Evolutionary conservation across 1,140 invertebrate species (phyloP), one percentile per base, ranked within the genome.

Genomic region (Achroia grisella): DNA sequence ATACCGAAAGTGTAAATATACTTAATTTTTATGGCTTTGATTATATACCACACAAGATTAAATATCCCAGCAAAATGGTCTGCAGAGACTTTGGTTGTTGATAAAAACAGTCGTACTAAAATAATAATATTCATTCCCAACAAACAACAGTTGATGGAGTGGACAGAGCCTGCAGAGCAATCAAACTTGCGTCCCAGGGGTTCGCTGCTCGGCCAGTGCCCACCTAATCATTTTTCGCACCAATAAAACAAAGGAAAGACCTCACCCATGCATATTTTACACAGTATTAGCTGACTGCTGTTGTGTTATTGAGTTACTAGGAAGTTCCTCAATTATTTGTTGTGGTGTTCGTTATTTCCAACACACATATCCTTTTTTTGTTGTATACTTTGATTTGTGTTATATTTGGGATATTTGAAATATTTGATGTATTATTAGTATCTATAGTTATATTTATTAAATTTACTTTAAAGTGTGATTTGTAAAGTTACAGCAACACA

Each of bases 221-320:
- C 56, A 74, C 68, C 67, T 78, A 84, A 82, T 84, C 65, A 81
- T 84, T 84, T 84, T 84, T 84, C 74, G 64, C 59, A 47, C 58
- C 50, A 62, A 72, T 69, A 72, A 72, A 75, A 81, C 62, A 71
- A 62, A 59, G 54, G 50, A 71, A 71, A 72, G 62, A 71, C 71
- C 60, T 62, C 64, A 14, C 56, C 65, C 62, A 76, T 78, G 77
- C 73, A 81, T 81, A 81, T 79, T 80, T 79, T 62, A 71, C 61
- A 56, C 53, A 63, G 64, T 76, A 73, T 76, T 78, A 72, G 59
- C 60, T 63, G 58, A 66, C 62, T 60, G 58, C 48, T 62, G 17
- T 23, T 23, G 60, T 53, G 59, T 69, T 72, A 80, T 79, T 70
- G 71, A 71, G 62, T 67, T 71, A 60, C 52, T 49, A 63, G 51